Percentiles rank a stretch among this genome's conserved stretches.
These are phyloP conservation scores for Chrysolina oricalcia DNA, from an alignment of 2,888 invertebrate genomes.

Conservation along the genomic window DNA sequence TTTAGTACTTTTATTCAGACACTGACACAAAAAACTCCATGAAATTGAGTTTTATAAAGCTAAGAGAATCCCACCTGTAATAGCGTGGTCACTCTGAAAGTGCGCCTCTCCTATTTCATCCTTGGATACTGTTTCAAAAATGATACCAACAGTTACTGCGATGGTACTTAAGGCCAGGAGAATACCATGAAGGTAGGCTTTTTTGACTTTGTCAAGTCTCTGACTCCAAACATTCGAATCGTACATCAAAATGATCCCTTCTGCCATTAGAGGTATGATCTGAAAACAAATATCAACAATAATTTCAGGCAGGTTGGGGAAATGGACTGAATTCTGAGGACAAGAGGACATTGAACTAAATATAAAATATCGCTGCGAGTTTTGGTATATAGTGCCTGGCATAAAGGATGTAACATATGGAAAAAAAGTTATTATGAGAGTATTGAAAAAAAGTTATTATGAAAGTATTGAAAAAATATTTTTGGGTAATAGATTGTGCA, in stretches of 20 bases:
- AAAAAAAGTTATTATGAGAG: no score
- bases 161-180: slow-evolving; percentile 55
- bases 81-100: slow-evolving; percentile 58
- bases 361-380: no score
- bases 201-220: slow-evolving; percentile 55
- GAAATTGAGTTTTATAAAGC: not conserved
- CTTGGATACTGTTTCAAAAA: slow-evolving; percentile 51
- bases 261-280: slow-evolving; percentile 64
- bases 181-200: slow-evolving; percentile 59
- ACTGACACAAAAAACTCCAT: no score
- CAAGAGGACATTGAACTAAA: no score
- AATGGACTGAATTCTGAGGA: no score
- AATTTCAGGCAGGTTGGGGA: not conserved
- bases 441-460: no score
- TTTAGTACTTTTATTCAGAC: no score
- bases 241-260: slow-evolving; percentile 61
- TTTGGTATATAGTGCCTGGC: no score
- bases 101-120: slow-evolving; percentile 40
- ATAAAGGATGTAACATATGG: no score
- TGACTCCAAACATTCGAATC: slow-evolving; percentile 59
- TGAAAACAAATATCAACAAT: slow-evolving; percentile 45
- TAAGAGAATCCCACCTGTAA: slow-evolving; percentile 54
- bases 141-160: slow-evolving; percentile 57
- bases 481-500: no score
- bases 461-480: no score